Evolutionary conservation across 2,113 vertebrate genomes (phyloP).

Genomic region (Dissostichus mawsoni): DNA sequence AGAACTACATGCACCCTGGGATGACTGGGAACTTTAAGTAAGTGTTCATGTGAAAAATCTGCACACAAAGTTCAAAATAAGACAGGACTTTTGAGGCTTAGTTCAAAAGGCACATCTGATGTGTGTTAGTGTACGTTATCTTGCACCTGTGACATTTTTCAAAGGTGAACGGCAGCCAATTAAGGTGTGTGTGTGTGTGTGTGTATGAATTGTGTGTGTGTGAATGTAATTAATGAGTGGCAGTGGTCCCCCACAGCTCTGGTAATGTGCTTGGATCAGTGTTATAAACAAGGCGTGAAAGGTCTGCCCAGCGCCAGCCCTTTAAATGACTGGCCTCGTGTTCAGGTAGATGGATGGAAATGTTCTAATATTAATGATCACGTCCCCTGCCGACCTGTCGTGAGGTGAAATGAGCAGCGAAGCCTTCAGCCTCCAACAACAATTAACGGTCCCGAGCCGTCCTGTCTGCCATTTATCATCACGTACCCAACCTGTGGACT

Average conservation of each 20-base stretch:
- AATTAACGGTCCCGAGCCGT: slow-evolving; percentile 76
- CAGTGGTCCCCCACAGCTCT: slow-evolving; percentile 73
- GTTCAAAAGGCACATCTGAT: slow-evolving; percentile 8
- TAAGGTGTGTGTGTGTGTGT: slow-evolving; percentile 37
- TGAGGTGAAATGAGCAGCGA: slow-evolving; percentile 80
- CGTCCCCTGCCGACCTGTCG: slow-evolving; percentile 77
- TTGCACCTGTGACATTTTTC: slow-evolving; percentile 47
- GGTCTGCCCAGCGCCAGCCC: slow-evolving; percentile 65
- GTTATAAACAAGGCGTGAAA: slow-evolving; percentile 75
- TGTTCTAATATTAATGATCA: slow-evolving; percentile 81
- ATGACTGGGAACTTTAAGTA: slow-evolving; percentile 42
- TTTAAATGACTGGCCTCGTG: slow-evolving; percentile 73
- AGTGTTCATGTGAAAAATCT: slow-evolving; percentile 44
- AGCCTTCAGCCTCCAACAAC: slow-evolving; percentile 83
- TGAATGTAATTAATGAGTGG: slow-evolving; percentile 78
- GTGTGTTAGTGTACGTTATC: slow-evolving; percentile 32
- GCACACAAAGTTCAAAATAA: not conserved
- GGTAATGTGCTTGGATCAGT: slow-evolving; percentile 79
- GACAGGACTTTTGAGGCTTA: slow-evolving; percentile 35
- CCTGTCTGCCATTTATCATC: slow-evolving; percentile 81
- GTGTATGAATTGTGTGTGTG: not conserved
- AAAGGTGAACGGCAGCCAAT: slow-evolving; percentile 43
- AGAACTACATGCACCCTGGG: slow-evolving; percentile 40
- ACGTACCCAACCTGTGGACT: slow-evolving; percentile 56
- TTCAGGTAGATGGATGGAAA: slow-evolving; percentile 80